These are phyloP conservation scores for Pocillopora meandrina DNA, from an alignment of 92 coral and sea anemone species.

Conservation along the genomic window DNA sequence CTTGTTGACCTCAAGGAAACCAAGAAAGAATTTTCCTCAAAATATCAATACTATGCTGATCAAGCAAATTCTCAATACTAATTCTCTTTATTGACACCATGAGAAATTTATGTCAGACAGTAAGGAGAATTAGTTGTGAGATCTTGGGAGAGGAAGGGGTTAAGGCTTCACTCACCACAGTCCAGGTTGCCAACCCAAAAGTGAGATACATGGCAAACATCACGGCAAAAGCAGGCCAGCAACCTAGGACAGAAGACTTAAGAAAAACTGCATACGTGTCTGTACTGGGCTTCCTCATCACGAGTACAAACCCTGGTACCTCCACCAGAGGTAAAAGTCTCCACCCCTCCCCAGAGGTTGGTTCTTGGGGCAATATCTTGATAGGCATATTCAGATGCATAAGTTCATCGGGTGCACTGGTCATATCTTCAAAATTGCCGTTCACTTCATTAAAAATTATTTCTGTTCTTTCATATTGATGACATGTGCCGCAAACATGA, in stretches of 20 bases:
- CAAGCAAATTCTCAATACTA: too few relatives aligned
- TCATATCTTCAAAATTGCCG: not conserved
- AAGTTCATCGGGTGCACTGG: not conserved
- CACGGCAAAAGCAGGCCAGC: slow-evolving; percentile 30
- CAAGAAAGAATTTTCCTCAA: too few relatives aligned
- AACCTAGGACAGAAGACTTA: slow-evolving; percentile 8
- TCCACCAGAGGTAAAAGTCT: slow-evolving; percentile 26
- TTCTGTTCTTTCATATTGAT: not conserved
- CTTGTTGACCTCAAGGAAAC: too few relatives aligned
- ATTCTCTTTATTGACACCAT: too few relatives aligned
- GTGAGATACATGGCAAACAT: not conserved
- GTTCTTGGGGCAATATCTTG: slow-evolving; percentile 9
- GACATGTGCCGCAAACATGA: slow-evolving; percentile 29
- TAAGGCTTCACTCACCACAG: slow-evolving; percentile 10
- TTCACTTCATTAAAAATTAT: slow-evolving; percentile 10
- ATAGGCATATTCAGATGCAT: slow-evolving; percentile 21
- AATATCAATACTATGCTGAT: too few relatives aligned
- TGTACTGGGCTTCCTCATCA: slow-evolving; percentile 24
- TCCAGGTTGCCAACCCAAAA: slow-evolving; percentile 27
- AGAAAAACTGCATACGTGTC: slow-evolving; percentile 1
- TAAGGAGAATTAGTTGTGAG: too few relatives aligned
- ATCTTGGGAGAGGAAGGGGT: too few relatives aligned
- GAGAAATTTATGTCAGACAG: too few relatives aligned
- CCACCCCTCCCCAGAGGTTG: slow-evolving; percentile 18
- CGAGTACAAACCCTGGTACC: slow-evolving; percentile 39